Evolutionary conservation across 1,140 invertebrate species (phyloP), one percentile per base, ranked within the genome.

Genomic region (Panagrolaimus sp.): DNA sequence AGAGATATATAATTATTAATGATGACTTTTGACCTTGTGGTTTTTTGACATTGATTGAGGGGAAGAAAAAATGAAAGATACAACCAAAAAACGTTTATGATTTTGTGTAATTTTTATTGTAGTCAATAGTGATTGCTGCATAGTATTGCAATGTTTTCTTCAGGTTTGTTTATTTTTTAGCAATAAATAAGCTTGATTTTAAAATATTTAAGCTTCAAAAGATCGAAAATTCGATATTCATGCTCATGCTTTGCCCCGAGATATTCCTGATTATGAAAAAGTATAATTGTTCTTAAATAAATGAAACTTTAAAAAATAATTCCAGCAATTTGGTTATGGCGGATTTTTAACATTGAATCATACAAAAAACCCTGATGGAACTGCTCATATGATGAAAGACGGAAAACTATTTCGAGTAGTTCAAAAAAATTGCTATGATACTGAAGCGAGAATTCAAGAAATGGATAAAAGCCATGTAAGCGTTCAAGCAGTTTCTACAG

Each of bases 401-500:
- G 87, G 86, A 4, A 84, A 85, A 65, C 77, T 88, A 20, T 89
- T 88, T 73, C 79, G 88, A 61, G 82, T 82, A 13, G 83, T 89
- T 46, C 84, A 88, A 25, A 76, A 84, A 27, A 88, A 88, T 74
- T 87, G 87, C 70, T 89, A 86, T 84, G 84, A 82, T 62, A 77
- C 85, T 25, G 80, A 84, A 61, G 76, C 76, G 4, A 71, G 86
- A 44, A 71, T 87, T 20, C 45, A 53, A 25, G 86, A 87, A 23
- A 87, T 87, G 86, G 81, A 88, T 70, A 69, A 75, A 23, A 46
- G 69, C 83, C 84, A 86, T 66, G 87, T 88, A 7, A 80, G 82
- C 63, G 84, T 87, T 0, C 88, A 88, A 78, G 87, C 85, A 5
- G 79, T 88, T 45, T 88, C 88, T n/a, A 88, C 88, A 0, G 88